Base-by-base conservation (phyloP, 1,140 invertebrate species). In the Hyles euphorbiae region DNA sequence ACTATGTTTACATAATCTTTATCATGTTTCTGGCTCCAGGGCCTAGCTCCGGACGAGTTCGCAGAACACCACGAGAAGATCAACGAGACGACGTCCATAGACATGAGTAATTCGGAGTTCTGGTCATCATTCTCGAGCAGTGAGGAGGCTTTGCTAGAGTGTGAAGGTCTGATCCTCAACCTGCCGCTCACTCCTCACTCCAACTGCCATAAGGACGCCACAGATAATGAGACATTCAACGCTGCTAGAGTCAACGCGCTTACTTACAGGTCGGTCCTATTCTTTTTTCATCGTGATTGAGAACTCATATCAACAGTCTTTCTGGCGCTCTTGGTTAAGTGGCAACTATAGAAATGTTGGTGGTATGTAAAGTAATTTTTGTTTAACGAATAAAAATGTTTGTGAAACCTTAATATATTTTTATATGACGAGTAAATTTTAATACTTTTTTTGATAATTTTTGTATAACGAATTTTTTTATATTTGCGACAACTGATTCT, bases 81-180 rank as follows among this genome's bases (percentile, higher is more conserved):
- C 2, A 93, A 92, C 71, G 91, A 94, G 70, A 93, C 91, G 0
- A 91, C 90, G 0, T 68, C 90, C 5, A 91, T 93, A 63, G 93
- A 94, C 66, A 91, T 91, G 80, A 93, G 92, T 57, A 92, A 94
- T 64, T 94, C 94, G 0, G 94, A 96, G 76, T 94, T 94, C 74
- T 94, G 93, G 92, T 95, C 94, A 0, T 95, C 94, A 0, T 95
- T 95, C 82, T 94, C 93, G 10, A 83, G 81, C 64, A 94, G 93
- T 45, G 94, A 95, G 71, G 94, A 95, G 72, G 92, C 93, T 2
- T 81, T 96, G 2, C 77, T 94, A 3, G 92, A 94, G 61, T 96
- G 94, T 67, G 92, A 92, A 40, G 94, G 94, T 2, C 81, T 96
- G 22, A 92, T 96, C 58, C 78, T 94, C 4, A 94, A 93, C 72